A percentile compares a stretch with the other conserved stretches of the same genome.
Evolutionary conservation across 2,113 vertebrate genomes (phyloP).

Genomic region (Geococcyx californianus): DNA sequence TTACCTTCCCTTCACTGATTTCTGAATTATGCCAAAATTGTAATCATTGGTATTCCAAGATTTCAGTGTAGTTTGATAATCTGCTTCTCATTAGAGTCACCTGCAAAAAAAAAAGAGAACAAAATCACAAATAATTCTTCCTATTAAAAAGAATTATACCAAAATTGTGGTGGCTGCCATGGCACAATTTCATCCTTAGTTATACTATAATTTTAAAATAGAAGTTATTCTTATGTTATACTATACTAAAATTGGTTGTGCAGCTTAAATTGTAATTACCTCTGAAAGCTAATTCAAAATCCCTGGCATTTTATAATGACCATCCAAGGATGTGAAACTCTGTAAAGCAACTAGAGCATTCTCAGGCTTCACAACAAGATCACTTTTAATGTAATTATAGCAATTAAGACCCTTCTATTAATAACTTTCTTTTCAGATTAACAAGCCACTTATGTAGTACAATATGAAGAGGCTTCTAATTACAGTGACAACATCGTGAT

Average conservation of each 20-base stretch:
- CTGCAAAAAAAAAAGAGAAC: background rate
- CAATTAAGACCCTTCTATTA: conserved; percentile 47
- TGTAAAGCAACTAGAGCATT: background rate
- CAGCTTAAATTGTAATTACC: background rate
- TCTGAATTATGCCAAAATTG: background rate
- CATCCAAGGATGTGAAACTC: background rate
- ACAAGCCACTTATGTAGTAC: conserved; percentile 28
- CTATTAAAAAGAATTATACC: background rate
- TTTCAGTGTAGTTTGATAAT: background rate
- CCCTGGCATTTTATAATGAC: conserved; percentile 7
- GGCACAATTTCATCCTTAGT: background rate
- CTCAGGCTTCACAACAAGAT: background rate
- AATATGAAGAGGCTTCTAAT: conserved; percentile 50
- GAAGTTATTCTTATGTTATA: background rate
- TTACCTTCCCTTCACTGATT: background rate
- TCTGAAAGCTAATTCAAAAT: conserved; percentile 40
- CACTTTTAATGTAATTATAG: conserved; percentile 44
- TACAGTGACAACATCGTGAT: conserved; percentile 43
- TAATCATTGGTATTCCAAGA: background rate
- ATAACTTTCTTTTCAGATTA: conserved; percentile 47
- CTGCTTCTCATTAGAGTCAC: background rate
- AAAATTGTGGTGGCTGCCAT: background rate
- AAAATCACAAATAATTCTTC: background rate
- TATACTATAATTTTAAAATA: conserved; percentile 11
- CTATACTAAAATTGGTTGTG: background rate